Base-by-base conservation (phyloP, 2,797 vertebrate species). In the Oreortyx pictus region DNA sequence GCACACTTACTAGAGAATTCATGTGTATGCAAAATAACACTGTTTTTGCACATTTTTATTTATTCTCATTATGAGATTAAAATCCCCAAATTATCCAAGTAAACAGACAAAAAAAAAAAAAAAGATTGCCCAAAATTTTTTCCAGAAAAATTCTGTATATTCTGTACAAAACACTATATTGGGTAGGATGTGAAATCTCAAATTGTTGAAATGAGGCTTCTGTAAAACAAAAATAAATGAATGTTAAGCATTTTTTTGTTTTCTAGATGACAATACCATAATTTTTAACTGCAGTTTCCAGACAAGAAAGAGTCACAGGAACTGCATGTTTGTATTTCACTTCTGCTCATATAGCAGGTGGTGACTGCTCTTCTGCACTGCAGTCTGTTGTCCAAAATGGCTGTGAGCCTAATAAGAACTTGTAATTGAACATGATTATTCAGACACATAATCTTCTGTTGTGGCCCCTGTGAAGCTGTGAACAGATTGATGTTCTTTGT, bases 371-470 rank as follows among this genome's bases (percentile, higher is more conserved):
- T 64, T 71, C 52, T 67, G 12, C 52, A 39, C 27, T 86, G 25
- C 46, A 50, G 50, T 31, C 29, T 17, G 24, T 27, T 66, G 49
- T 91, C 86, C 83, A 84, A 90, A 82, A 62, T 74, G 73, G 47
- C 83, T 52, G 4, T 0, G 0, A 82, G 35, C 64, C 64, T 82
- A 86, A 64, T 44, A 79, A 71, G 43, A 84, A 18, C 47, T 60
- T 27, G 27, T 73, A 92, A 91, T 91, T 91, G 86, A 90, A 79
- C 50, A 70, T 50, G 74, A 84, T 90, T 90, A 86, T 92, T 79
- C 66, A 90, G 35, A 44, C 35, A 39, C 29, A 12, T 46, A 83
- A 81, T 65, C 71, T 54, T 61, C 29, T 17, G 49, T 19, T 46
- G 33, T 50, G 66, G 29, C 39, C 35, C 80, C 62, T 75, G 25